Evolutionary conservation across 1,140 invertebrate species (phyloP).

Genomic region (Cheumatopsyche charites): DNA sequence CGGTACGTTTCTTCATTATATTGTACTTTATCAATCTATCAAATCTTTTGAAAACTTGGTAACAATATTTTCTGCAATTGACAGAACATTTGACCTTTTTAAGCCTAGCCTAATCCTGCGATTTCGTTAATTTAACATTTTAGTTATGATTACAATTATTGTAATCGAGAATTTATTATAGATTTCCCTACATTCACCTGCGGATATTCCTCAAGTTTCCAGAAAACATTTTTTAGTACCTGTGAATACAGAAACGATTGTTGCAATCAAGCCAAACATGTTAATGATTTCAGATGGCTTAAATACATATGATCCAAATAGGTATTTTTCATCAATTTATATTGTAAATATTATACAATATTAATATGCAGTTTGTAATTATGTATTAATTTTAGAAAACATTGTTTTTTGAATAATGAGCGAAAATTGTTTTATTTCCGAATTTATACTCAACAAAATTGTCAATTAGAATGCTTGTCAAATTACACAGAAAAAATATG

Average conservation of each 20-base stretch:
- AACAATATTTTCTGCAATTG: too few relatives aligned
- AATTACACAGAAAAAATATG: slow-evolving; percentile 65
- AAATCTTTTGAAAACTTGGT: too few relatives aligned
- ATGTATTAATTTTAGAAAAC: slow-evolving; percentile 31
- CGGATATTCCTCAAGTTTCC: slow-evolving; percentile 62
- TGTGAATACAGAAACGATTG: slow-evolving; percentile 62
- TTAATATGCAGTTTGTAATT: not conserved
- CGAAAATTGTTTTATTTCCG: slow-evolving; percentile 63
- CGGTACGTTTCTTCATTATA: too few relatives aligned
- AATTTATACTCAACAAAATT: too few relatives aligned
- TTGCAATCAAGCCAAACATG: slow-evolving; percentile 64
- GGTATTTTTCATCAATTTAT: too few relatives aligned
- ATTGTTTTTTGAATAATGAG: slow-evolving; percentile 61
- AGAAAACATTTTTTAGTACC: slow-evolving; percentile 64
- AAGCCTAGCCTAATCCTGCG: too few relatives aligned
- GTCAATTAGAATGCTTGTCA: slow-evolving; percentile 68
- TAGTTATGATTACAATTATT: too few relatives aligned
- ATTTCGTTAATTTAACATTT: too few relatives aligned
- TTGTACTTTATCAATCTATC: too few relatives aligned
- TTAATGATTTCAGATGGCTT: slow-evolving; percentile 65
- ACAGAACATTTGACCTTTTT: too few relatives aligned
- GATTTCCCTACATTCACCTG: slow-evolving; percentile 64
- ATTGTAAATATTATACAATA: too few relatives aligned
- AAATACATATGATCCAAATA: slow-evolving; percentile 59
- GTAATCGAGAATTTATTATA: slow-evolving; percentile 38